A percentile compares a stretch with the other conserved stretches of the same genome.
phyloP scores from a whole-genome alignment of 53 echinoderm and acorn worm species.

The Holothuria leucospilota region DNA sequence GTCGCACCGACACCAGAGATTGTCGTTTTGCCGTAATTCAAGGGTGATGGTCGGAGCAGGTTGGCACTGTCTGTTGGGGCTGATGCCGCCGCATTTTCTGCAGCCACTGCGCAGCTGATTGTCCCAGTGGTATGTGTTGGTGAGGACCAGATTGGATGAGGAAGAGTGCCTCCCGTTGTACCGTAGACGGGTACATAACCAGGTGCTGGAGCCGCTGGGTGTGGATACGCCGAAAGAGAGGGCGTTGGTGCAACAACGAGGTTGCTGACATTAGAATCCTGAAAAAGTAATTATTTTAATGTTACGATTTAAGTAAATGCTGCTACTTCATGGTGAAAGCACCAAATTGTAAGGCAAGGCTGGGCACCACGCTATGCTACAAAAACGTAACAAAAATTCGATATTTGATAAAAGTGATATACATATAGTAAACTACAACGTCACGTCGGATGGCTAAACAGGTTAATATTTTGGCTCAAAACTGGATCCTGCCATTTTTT shows the following conservation, averaged over 20 bases:
- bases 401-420: too few relatives aligned
- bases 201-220: conserved; percentile 71
- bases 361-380: too few relatives aligned
- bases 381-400: too few relatives aligned
- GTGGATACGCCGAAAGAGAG: conserved; percentile 84
- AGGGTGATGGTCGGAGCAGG: conserved; percentile 72
- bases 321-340: not conserved
- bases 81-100: conserved; percentile 67
- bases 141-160: conserved; percentile 80
- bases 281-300: conserved; percentile 13
- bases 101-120: conserved; percentile 76
- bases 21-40: conserved; percentile 57
- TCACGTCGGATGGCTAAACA: too few relatives aligned
- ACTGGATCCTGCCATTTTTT: too few relatives aligned
- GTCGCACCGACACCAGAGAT: not conserved
- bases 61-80: conserved; percentile 62
- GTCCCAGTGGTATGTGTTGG: conserved; percentile 53
- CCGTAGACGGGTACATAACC: conserved; percentile 92
- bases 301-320: not conserved
- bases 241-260: conserved; percentile 82
- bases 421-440: too few relatives aligned
- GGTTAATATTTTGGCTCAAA: too few relatives aligned
- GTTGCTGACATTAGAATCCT: conserved; percentile 73
- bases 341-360: too few relatives aligned
- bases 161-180: conserved; percentile 73